Base-by-base conservation (phyloP, 2,888 invertebrate genomes). In the Ichneumoninae sp. region DNA sequence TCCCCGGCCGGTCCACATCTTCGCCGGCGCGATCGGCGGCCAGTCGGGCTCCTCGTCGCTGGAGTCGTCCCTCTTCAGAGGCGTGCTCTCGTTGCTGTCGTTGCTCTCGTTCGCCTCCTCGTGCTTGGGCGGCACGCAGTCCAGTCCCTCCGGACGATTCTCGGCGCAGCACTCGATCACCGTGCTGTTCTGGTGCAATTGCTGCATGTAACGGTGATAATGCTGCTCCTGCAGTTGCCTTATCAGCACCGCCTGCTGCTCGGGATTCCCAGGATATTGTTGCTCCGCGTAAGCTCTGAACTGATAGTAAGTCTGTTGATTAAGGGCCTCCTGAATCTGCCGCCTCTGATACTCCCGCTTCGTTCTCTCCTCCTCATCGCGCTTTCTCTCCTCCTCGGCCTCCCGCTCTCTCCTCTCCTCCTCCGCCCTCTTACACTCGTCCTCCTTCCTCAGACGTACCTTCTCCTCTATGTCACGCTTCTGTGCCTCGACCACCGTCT, bases 121-220 rank as follows among this genome's bases (percentile, higher is more conserved):
- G 44, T 92, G 89, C 10, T 86, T 87, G 3, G 75, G 81, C 13
- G 87, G 81, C 16, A 84, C 88, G 13, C 87, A 83, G 33, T 88
- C 81, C 65, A 74, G 87, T 81, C 78, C 88, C 57, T 88, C 87
- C 44, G 88, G 88, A 86, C 90, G 91, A 75, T 54, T 76, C 6
- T 66, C 60, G 10, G 70, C 30, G 16, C 65, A 40, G 7, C 44
- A 93, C 6, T 93, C 92, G 77, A 91, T 88, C 3, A 90, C 86
- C 16, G 95, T 80, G 1, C 89, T 77, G 79, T 91, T 93, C 50
- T 95, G 94, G 0, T 96, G 96, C 54, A 99, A 94, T 93, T 99
- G 99, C 90, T 99, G 98, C 96, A 99, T 98, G 94, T 99, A 99
- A 92, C 99, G 99, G 92, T 99, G 98, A 93, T 99, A 99, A 94